These are phyloP conservation scores for Alligator sinensis DNA, from an alignment of 2,113 vertebrate species.

Conservation along the genomic window DNA sequence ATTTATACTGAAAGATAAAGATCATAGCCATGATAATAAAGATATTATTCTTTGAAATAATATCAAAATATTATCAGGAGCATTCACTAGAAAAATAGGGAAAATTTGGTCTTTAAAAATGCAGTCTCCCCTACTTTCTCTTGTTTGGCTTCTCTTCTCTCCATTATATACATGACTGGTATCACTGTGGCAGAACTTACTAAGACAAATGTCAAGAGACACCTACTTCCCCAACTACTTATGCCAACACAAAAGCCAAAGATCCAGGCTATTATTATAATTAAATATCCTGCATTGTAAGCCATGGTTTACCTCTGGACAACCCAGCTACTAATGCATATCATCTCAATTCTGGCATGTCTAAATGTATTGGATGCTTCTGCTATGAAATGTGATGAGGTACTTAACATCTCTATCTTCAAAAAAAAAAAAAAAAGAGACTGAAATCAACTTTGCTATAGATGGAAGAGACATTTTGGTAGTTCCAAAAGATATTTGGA, in stretches of 20 bases:
- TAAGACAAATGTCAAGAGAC: background rate
- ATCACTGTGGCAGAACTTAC: background rate
- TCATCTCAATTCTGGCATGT: conserved; percentile 5
- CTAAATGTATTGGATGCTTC: background rate
- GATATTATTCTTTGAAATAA: conserved; percentile 48
- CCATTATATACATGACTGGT: background rate
- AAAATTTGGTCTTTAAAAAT: conserved; percentile 2
- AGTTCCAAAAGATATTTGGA: background rate
- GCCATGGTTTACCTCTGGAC: conserved; percentile 9
- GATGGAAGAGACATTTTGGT: background rate
- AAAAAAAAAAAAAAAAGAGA: background rate
- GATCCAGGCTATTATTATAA: background rate
- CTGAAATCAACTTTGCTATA: background rate
- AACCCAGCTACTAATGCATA: background rate
- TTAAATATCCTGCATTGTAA: background rate
- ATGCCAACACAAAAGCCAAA: conserved; percentile 9
- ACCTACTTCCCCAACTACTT: conserved; percentile 27
- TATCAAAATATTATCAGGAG: conserved; percentile 6
- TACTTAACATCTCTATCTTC: background rate
- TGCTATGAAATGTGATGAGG: background rate
- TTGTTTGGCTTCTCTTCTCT: conserved; percentile 4
- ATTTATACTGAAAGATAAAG: background rate
- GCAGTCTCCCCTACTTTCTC: background rate
- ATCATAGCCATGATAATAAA: conserved; percentile 12
- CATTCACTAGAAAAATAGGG: conserved; percentile 16